These are phyloP conservation scores for Drosophila watanabei DNA, from an alignment of 1,140 invertebrate genomes.

Conservation along the genomic window DNA sequence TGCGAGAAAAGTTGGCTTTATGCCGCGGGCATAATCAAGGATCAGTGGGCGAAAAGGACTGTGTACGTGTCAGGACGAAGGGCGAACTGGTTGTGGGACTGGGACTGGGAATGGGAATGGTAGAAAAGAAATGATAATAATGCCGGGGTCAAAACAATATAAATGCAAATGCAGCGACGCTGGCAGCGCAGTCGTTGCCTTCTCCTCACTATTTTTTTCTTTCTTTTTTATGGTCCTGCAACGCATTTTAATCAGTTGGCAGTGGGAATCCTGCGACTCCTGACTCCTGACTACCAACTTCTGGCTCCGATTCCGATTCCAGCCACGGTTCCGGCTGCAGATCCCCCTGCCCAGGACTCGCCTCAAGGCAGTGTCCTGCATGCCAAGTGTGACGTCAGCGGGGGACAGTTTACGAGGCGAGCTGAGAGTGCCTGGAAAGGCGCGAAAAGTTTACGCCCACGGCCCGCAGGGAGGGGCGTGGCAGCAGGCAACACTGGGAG, in stretches of 20 bases:
- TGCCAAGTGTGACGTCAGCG: constrained; percentile 57
- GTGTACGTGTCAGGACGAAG: constrained; percentile 39
- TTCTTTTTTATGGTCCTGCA: constrained; percentile 51
- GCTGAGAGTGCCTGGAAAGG: constrained; percentile 11
- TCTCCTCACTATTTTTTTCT: too few species aligned
- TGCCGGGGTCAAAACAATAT: constrained; percentile 82
- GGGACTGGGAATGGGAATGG: not conserved
- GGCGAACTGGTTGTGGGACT: not conserved
- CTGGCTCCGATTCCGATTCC: constrained; percentile 11
- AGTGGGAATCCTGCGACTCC: constrained; percentile 20
- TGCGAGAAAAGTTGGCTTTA: constrained; percentile 47
- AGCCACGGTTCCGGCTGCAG: constrained; percentile 22
- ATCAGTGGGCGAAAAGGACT: constrained; percentile 27
- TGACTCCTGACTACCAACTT: not conserved
- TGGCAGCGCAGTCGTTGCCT: constrained; percentile 22
- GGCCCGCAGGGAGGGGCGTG: constrained; percentile 17
- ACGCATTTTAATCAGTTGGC: constrained; percentile 79
- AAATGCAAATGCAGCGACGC: constrained; percentile 77
- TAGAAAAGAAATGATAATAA: constrained; percentile 70
- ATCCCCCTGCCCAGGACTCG: constrained; percentile 19
- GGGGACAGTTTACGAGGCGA: constrained; percentile 49
- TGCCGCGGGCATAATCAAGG: constrained; percentile 53
- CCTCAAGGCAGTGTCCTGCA: constrained; percentile 50
- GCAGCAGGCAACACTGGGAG: not conserved
- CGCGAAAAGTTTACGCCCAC: constrained; percentile 44